phyloP scores from a whole-genome alignment of 30 jellyfish, hydroid and myxozoan genomes.

The Cassiopea xamachana region DNA sequence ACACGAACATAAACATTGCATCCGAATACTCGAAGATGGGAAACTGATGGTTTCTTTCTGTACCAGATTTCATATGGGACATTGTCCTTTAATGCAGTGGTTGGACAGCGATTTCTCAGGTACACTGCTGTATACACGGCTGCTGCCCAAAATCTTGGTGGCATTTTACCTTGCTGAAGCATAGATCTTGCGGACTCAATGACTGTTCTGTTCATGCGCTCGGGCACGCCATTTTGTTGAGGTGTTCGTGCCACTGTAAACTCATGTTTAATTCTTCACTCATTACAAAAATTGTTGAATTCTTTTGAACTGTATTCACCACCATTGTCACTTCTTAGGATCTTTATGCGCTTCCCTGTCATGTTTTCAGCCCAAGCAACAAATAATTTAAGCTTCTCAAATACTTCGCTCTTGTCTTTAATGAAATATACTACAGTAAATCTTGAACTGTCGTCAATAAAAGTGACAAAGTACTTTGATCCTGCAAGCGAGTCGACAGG shows the following conservation, averaged over 20 bases:
- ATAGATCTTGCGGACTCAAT: constrained; percentile 32
- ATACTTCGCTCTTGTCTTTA: not conserved
- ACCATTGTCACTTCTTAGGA: constrained; percentile 18
- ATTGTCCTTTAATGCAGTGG: constrained; percentile 13
- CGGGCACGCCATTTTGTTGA: constrained; percentile 45
- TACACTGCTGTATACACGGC: constrained; percentile 34
- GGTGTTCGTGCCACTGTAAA: constrained; percentile 17
- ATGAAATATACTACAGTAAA: constrained; percentile 9
- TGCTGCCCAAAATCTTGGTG: constrained; percentile 42
- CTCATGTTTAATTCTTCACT: constrained; percentile 18
- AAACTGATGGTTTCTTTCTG: not conserved
- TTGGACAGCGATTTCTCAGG: constrained; percentile 37
- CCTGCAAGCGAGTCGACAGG: not conserved
- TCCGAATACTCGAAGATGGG: constrained; percentile 44
- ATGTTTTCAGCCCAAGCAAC: not conserved
- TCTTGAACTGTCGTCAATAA: constrained; percentile 8
- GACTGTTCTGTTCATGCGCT: constrained; percentile 24
- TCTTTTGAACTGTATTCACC: constrained; percentile 6
- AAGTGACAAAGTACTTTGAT: constrained; percentile 2
- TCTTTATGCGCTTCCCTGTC: not conserved
- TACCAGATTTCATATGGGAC: constrained; percentile 10
- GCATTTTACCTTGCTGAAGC: constrained; percentile 35
- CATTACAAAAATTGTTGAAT: constrained; percentile 14
- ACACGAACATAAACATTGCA: constrained; percentile 34
- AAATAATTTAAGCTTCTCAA: not conserved